Evolutionary conservation across 2,113 vertebrate species (phyloP).

Genomic region (Scatophagus argus): DNA sequence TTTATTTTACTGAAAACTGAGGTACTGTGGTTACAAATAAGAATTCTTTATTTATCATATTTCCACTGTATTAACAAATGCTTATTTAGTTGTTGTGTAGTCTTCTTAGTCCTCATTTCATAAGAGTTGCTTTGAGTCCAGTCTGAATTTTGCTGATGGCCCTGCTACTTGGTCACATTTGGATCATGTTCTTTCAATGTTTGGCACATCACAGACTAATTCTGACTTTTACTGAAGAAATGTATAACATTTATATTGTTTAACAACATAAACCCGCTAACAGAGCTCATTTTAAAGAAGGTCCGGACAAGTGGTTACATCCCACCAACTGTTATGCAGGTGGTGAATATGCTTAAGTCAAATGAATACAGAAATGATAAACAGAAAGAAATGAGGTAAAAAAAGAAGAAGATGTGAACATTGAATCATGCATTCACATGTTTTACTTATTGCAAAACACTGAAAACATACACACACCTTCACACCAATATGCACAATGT

Average conservation of each 20-base stretch:
- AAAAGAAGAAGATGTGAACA: background rate
- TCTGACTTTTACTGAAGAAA: background rate
- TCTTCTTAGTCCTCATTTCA: background rate
- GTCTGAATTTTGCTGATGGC: background rate
- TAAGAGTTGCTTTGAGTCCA: background rate
- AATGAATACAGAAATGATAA: too few relatives aligned
- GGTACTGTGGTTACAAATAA: background rate
- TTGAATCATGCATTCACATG: background rate
- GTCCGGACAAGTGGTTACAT: background rate
- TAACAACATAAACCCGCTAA: background rate
- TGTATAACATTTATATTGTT: background rate
- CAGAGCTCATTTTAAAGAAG: background rate
- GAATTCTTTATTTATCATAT: background rate
- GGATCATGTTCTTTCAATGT: background rate
- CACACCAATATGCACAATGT: too few relatives aligned
- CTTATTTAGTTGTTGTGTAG: background rate
- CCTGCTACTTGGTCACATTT: background rate
- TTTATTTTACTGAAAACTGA: background rate
- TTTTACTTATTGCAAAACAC: background rate
- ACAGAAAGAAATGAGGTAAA: background rate
- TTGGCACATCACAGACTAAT: background rate
- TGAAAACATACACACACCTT: background rate
- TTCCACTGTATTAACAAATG: background rate
- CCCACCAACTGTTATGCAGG: background rate
- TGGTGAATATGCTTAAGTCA: background rate